Percentiles rank a stretch among this genome's conserved stretches.
These are phyloP conservation scores for Phallusia fumigata DNA, from an alignment of 23 tunicate species.

Conservation along the genomic window DNA sequence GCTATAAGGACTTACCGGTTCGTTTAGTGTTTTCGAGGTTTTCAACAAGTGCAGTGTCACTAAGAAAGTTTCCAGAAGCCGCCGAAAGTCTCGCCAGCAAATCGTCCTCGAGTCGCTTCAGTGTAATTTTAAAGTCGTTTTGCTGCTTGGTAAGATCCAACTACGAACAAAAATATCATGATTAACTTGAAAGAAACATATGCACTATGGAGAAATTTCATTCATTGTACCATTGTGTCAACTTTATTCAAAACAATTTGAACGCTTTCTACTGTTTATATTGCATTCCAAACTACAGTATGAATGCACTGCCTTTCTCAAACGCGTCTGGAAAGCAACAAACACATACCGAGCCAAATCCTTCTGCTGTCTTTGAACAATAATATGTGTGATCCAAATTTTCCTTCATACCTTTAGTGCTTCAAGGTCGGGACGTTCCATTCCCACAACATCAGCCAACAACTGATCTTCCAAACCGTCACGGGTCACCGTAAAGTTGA, in stretches of 20 bases:
- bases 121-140: constrained; percentile 95
- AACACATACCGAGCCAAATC: too few species aligned
- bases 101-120: constrained; percentile 93
- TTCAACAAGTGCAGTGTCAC: constrained; percentile 95
- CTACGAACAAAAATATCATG: constrained; percentile 23
- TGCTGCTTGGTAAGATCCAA: constrained; percentile 93
- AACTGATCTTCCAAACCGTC: constrained; percentile 98
- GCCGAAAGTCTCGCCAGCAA: constrained; percentile 88
- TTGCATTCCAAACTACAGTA: too few species aligned
- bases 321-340: too few species aligned
- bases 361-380: too few species aligned
- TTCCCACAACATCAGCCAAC: constrained; percentile 91
- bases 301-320: too few species aligned
- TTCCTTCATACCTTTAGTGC: constrained; percentile 63
- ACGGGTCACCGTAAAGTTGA: constrained; percentile 99
- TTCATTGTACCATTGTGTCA: too few species aligned
- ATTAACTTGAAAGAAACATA: too few species aligned
- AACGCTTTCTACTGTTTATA: too few species aligned
- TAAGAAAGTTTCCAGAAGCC: constrained; percentile 96
- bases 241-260: too few species aligned
- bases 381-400: neutral
- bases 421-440: constrained; percentile 96
- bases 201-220: too few species aligned
- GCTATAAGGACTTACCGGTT: constrained; percentile 45
- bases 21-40: constrained; percentile 95